Base-by-base conservation (phyloP, 2,797 vertebrate species). In the Acipenser oxyrinchus region DNA sequence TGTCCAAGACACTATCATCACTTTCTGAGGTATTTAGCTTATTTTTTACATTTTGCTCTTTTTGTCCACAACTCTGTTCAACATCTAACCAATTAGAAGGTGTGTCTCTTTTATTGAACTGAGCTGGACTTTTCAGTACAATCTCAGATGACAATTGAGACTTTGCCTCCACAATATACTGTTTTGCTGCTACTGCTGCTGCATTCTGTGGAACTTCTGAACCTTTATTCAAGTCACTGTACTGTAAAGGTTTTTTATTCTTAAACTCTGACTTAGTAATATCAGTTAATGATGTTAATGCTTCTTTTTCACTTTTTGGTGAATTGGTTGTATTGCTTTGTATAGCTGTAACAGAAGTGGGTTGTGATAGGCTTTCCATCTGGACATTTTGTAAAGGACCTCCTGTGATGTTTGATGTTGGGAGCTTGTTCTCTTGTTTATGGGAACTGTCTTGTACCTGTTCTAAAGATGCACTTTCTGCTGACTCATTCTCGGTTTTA, bases 1-100 rank as follows among this genome's bases (percentile, higher is more conserved):
- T 88, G 72, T 97, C 92, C 52, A 88, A 82, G 66, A 82, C 64
- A 53, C 81, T 78, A 1, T 94, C 92, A 0, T 90, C 90, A 60
- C 89, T 92, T 49, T 75, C 70, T 52, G 92, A 90, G 8, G 78
- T 57, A 0, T 88, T 81, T 10, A 83, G 71, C 52, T 71, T 77
- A 72, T 73, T 82, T 51, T 74, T 69, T 1, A 75, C 80, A 69
- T 74, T 77, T 58, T 73, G 73, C 37, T 69, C 86, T 67, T 81
- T 88, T 59, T 73, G 71, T 12, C 63, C 13, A 48, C 69, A 78
- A 67, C 49, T 66, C 55, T 85, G 74, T 66, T 91, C 90, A 48
- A 89, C 81, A 7, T 91, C 84, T 57, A 90, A 77, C 88, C 89
- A 91, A 72, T 80, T 78, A 0, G 18, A 18, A 18, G 18, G 18